Conservation (phyloP, 2,113 vertebrate genomes). For the Mastomys natalensis region DNA sequence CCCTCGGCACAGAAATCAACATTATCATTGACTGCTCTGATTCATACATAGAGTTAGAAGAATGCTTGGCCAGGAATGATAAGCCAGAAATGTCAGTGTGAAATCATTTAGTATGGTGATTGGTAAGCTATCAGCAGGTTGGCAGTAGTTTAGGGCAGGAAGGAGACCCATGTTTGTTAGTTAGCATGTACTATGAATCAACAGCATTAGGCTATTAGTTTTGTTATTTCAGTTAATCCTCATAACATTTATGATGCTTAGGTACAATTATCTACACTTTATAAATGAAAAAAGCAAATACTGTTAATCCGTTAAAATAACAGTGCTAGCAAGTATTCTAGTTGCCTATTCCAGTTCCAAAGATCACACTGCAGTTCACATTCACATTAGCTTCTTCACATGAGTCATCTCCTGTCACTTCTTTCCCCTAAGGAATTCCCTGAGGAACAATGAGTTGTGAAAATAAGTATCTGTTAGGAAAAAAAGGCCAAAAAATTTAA, state of each 20-base stretch:
- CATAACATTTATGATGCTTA: not conserved
- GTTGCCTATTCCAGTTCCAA: not conserved
- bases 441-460: constrained; percentile 8
- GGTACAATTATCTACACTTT: not conserved
- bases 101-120: not conserved
- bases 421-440: constrained; percentile 23
- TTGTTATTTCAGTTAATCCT: not conserved
- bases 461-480: not conserved
- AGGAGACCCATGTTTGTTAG: not conserved
- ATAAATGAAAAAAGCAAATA: not conserved
- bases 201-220: not conserved
- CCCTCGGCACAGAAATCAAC: not conserved
- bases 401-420: constrained; percentile 4
- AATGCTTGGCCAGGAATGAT: not conserved
- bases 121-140: not conserved
- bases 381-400: not conserved
- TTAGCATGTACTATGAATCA: not conserved
- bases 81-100: not conserved
- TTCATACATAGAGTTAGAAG: not conserved
- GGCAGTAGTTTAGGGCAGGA: not conserved
- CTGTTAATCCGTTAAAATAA: constrained; percentile 9
- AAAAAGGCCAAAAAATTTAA: not conserved
- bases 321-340: not conserved
- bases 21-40: not conserved
- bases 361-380: not conserved